Percentiles rank a stretch among this genome's conserved stretches.
phyloP scores from a whole-genome alignment of 2,888 invertebrate species.

The Amphipyra berbera region DNA sequence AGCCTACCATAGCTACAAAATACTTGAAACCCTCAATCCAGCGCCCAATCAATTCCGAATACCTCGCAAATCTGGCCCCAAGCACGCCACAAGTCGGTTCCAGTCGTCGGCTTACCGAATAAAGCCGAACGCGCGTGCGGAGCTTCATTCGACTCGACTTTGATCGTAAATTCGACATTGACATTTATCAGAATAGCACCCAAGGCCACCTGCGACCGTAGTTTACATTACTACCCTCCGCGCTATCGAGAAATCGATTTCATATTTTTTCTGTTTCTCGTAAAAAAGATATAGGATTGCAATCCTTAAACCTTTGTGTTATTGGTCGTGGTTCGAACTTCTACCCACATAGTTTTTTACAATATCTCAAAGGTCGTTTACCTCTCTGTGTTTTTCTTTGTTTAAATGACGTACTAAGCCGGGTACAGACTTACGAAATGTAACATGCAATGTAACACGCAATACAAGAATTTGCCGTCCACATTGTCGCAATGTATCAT shows the following conservation, averaged over 20 bases:
- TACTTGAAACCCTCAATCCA: constrained; percentile 43
- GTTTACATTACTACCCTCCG: constrained; percentile 45
- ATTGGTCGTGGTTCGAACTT: constrained; percentile 13
- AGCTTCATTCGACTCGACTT: constrained; percentile 50
- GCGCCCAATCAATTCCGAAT: constrained; percentile 53
- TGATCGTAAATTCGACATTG: constrained; percentile 54
- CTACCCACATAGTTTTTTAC: constrained; percentile 1
- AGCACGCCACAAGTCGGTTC: constrained; percentile 54
- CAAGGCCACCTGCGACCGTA: constrained; percentile 58
- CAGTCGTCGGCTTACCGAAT: constrained; percentile 54
- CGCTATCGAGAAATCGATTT: constrained; percentile 51
- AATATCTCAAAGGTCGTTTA: constrained; percentile 4
- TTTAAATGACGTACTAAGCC: neutral
- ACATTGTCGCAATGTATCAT: too few species aligned
- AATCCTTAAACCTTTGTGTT: constrained; percentile 35
- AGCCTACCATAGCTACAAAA: constrained; percentile 41
- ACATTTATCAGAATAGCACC: constrained; percentile 60
- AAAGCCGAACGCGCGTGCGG: constrained; percentile 53
- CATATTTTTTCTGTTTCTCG: constrained; percentile 50
- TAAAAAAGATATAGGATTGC: constrained; percentile 48
- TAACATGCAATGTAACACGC: too few species aligned
- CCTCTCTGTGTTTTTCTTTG: neutral
- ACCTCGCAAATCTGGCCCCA: constrained; percentile 54
- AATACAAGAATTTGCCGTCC: too few species aligned
- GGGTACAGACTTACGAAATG: too few species aligned